Evolutionary conservation across 1,140 invertebrate species (phyloP), one percentile per base, ranked within the genome.

Genomic region (Contarinia nasturtii): DNA sequence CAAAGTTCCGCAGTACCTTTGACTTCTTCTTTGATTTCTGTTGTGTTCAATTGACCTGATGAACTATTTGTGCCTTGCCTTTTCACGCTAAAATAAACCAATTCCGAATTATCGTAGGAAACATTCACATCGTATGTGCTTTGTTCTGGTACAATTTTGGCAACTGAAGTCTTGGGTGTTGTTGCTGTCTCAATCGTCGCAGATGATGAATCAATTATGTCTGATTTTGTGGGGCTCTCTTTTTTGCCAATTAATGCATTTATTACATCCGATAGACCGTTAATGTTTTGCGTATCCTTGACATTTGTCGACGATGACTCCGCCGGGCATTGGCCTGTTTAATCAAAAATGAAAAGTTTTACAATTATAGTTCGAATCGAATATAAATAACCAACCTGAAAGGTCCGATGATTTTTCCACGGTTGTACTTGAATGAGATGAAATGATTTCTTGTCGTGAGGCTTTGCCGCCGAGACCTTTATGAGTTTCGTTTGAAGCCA

Each of bases 91-190:
- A 27, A 27, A 10, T 10, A 5, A 27, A 27, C 27, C 27, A 27
- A 27, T 27, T 27, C 27, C 27, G 10, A 27, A 10, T 27, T 27
- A 36, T 38, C 17, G 22, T 36, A 38, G 17, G 15, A n/a, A 5
- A 47, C 17, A 20, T 36, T 47, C n/a, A 33, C 46, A 47, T 47
- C 38, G 11, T 19, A 47, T 4, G 36, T 38, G 12, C 17, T 27
- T 41, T 47, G 17, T 14, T 18, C 21, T 1, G 46, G 38, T n/a
- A 15, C 10, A 19, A 38, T 19, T 18, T 17, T 17, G 15, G 38
- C 21, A 8, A 12, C 10, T 2, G 36, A 5, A 7, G 15, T 33
- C 7, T 47, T 36, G 10, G 18, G 19, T 47, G n/a, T 21, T 20
- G 19, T 8, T 19, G 15, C 40, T 15, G 7, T n/a, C n/a, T n/a